Conservation (phyloP, 2,113 vertebrate genomes). For the Cisticola juncidis region DNA sequence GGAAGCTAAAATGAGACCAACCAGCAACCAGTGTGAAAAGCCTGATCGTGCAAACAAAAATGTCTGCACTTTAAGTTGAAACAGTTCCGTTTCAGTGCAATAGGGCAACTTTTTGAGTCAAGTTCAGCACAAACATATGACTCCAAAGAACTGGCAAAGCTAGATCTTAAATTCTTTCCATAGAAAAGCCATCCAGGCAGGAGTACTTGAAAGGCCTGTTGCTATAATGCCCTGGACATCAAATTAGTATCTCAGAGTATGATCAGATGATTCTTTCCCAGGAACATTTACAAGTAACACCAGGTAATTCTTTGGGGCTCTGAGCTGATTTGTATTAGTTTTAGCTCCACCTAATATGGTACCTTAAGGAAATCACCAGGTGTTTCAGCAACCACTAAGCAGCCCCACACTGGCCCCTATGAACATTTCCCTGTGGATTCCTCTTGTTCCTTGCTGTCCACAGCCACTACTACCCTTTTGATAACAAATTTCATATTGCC, state of each 20-base stretch:
- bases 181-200: constrained; percentile 1
- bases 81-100: not conserved
- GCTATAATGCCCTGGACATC: not conserved
- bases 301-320: not conserved
- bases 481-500: not conserved
- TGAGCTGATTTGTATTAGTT: not conserved
- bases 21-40: not conserved
- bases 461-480: not conserved
- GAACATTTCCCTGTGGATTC: not conserved
- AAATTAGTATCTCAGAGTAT: not conserved
- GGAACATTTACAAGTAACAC: not conserved
- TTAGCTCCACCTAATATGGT: not conserved
- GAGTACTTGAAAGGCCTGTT: not conserved
- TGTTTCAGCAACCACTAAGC: not conserved
- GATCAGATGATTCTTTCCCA: not conserved
- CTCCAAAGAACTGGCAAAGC: not conserved
- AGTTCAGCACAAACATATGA: constrained; percentile 13
- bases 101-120: not conserved
- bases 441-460: not conserved
- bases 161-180: constrained; percentile 17
- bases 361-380: not conserved
- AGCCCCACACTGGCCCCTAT: not conserved
- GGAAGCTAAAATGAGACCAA: not conserved
- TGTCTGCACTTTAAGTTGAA: not conserved
- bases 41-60: not conserved